Conservation (phyloP, 2,888 invertebrate species). For the Agapetus fuscipes region DNA sequence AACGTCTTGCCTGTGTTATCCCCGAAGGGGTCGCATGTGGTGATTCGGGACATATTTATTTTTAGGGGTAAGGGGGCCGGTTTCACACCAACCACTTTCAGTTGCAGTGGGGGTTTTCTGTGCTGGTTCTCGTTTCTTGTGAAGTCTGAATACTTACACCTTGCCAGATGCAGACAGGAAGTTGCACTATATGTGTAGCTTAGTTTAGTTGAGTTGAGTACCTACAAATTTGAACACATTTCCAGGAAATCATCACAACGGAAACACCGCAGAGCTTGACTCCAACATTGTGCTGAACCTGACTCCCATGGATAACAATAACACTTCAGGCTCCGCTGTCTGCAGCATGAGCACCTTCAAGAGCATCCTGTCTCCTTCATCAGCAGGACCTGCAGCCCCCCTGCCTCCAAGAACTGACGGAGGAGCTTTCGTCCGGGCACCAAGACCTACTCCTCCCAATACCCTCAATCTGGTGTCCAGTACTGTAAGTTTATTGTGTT, state of each 20-base stretch:
- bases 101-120: too few species aligned
- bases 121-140: too few species aligned
- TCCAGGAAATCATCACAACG: conserved; percentile 13
- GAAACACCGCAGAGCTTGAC: conserved; percentile 28
- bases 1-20: too few species aligned
- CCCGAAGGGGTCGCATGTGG: too few species aligned
- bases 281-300: conserved; percentile 67
- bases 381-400: conserved; percentile 23
- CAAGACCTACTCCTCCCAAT: conserved; percentile 73
- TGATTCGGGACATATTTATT: too few species aligned
- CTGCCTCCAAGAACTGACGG: conserved; percentile 8
- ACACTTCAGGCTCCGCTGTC: conserved; percentile 30
- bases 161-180: too few species aligned
- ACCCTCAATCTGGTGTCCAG: conserved; percentile 65
- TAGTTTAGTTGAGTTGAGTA: too few species aligned
- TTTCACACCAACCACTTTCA: too few species aligned
- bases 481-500: conserved; percentile 34
- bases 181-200: too few species aligned
- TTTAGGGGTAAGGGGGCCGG: too few species aligned
- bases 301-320: conserved; percentile 53
- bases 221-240: too few species aligned
- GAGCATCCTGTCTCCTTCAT: conserved; percentile 47
- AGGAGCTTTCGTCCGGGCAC: conserved; percentile 47
- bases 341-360: conserved; percentile 57
- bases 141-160: too few species aligned